Conservation (phyloP, 1,140 invertebrate genomes). For the Drosophila arizonae region DNA sequence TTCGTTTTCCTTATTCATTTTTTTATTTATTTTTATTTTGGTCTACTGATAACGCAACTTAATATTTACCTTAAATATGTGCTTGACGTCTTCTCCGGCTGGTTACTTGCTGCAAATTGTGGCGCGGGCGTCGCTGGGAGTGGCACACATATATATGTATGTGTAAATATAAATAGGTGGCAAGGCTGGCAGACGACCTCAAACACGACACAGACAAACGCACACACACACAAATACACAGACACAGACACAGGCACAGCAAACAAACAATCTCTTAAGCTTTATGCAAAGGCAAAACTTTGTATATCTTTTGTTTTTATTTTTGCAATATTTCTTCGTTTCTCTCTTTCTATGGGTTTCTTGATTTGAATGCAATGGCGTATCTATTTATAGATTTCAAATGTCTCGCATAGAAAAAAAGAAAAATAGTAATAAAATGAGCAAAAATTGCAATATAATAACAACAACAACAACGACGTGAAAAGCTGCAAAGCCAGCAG, state of each 20-base stretch:
- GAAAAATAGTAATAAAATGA: slow-evolving; percentile 10
- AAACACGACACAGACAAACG: slow-evolving; percentile 33
- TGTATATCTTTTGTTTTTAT: background rate
- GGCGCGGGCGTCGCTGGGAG: slow-evolving; percentile 14
- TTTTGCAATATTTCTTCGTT: slow-evolving; percentile 7
- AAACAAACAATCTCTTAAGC: slow-evolving; percentile 23
- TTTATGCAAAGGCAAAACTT: slow-evolving; percentile 18
- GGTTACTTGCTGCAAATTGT: slow-evolving; percentile 29
- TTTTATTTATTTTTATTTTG: background rate
- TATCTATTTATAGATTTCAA: slow-evolving; percentile 23
- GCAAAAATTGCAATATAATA: slow-evolving; percentile 17
- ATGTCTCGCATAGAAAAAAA: slow-evolving; percentile 10
- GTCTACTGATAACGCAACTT: background rate
- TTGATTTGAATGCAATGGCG: slow-evolving; percentile 23
- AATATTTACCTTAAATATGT: slow-evolving; percentile 26
- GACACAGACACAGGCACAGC: background rate
- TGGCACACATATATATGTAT: slow-evolving; percentile 5
- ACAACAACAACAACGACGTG: background rate
- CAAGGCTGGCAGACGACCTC: slow-evolving; percentile 59
- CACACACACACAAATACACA: slow-evolving; percentile 11
- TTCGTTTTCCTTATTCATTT: too few relatives aligned
- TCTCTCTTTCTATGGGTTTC: background rate
- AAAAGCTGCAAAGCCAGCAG: slow-evolving; percentile 1
- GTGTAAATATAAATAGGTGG: slow-evolving; percentile 38
- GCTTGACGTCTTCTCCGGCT: slow-evolving; percentile 26